Conservation (phyloP, 2,113 vertebrate genomes). For the Scomber scombrus region DNA sequence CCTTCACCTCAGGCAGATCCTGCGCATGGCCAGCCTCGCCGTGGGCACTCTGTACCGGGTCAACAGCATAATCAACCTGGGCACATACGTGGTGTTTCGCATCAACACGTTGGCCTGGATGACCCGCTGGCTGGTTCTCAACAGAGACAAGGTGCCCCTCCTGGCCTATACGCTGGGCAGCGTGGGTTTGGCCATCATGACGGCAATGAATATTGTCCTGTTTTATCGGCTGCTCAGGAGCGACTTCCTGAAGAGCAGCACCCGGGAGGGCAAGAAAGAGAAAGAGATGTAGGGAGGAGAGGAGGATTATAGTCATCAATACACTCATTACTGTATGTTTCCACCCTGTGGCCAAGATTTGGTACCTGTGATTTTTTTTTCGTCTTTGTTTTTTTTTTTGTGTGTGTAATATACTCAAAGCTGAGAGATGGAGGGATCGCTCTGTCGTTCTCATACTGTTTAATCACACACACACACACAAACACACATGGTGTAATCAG, state of each 20-base stretch:
- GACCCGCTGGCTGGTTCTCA: slow-evolving; percentile 91
- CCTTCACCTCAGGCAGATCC: slow-evolving; percentile 90
- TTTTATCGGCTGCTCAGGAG: slow-evolving; percentile 88
- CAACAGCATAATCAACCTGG: slow-evolving; percentile 91
- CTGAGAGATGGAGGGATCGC: slow-evolving; percentile 8
- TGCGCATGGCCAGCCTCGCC: slow-evolving; percentile 87
- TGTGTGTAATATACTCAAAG: slow-evolving; percentile 10
- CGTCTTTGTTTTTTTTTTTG: slow-evolving; percentile 2
- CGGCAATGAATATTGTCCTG: slow-evolving; percentile 88
- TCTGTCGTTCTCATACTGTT: slow-evolving; percentile 2
- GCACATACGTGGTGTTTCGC: slow-evolving; percentile 92
- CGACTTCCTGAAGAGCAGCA: slow-evolving; percentile 86
- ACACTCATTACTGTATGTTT: slow-evolving; percentile 13
- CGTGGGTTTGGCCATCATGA: slow-evolving; percentile 91
- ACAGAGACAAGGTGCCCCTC: slow-evolving; percentile 86
- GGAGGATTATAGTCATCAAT: slow-evolving; percentile 28
- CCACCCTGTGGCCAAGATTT: slow-evolving; percentile 28
- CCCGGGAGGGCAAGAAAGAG: slow-evolving; percentile 73
- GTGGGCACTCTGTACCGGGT: slow-evolving; percentile 85
- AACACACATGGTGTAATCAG: not conserved
- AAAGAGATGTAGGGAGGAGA: slow-evolving; percentile 78
- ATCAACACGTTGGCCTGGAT: slow-evolving; percentile 94
- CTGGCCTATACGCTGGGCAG: slow-evolving; percentile 88
- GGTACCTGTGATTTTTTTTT: slow-evolving; percentile 2
- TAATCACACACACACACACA: slow-evolving; percentile 8